Base-by-base conservation (phyloP, 1,140 invertebrate species). In the Drosophila watanabei region DNA sequence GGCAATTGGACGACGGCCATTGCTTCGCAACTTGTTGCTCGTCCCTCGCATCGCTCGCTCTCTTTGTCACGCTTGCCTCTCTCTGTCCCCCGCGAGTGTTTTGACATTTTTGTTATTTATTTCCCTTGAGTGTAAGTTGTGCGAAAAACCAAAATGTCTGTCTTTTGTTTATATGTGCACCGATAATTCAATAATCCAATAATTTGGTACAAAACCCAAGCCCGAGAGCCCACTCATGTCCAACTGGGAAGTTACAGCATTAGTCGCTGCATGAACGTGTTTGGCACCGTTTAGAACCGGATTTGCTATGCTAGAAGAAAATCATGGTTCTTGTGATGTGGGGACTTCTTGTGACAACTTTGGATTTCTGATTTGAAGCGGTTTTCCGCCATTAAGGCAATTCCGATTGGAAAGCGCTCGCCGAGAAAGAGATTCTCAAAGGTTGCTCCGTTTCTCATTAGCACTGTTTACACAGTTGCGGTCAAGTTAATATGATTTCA, bases 11-110 rank as follows among this genome's bases (percentile, higher is more conserved):
- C 72, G 82, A 83, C 83, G 80, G 83, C 83, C 83, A 87, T 88
- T 88, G 80, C 82, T 86, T 87, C 71, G 78, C 86, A 88, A 88
- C 85, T 88, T 88, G 85, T 88, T 88, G 85, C 85, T 88, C 75
- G 70, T 77, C 75, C 75, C 73, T 58, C 69, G 61, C 70, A 57
- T 73, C 61, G 39, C 52, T 78, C 20, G 52, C 49, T 77, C 41
- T 61, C 62, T 71, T 52, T 72, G 49, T 60, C 66, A 52, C 14
- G 54, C 49, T 65, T 39, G 20, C 33, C 65, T 86, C 45, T 72
- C 51, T 52, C 45, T 80, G 63, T 62, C 68, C 72, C 37, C 28
- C 51, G 56, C 43, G 39, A 75, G 32, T 65, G 61, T 76, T 64
- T 76, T 76, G 65, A 63, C 73, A 75, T 80, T 80, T 63, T 56